Evolutionary conservation across 1,140 invertebrate genomes (phyloP), one percentile per base, ranked within the genome.

Genomic region (Drosophila micromelanica): DNA sequence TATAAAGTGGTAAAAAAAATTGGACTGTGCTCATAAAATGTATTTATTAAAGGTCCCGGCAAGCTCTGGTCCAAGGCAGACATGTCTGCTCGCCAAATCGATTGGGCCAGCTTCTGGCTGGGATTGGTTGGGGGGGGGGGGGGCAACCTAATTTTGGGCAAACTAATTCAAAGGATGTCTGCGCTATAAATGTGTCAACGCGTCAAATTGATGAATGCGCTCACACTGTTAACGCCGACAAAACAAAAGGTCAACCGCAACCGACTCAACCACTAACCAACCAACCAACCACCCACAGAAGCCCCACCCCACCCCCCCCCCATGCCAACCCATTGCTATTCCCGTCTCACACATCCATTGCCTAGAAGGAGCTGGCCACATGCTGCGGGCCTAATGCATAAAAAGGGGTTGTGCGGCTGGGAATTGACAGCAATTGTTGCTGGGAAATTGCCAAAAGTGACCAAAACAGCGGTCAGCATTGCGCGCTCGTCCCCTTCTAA

Each of bases 381-480:
- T 35, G 48, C 49, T 38, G 46, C 63, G 62, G 38, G 63, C 63
- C 15, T 46, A 67, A 73, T 67, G 69, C 27, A 51, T 65, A n/a
- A 20, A 46, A 67, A 73, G 48, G 81, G 80, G 81, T 77, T 62
- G 80, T 32, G 60, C 37, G 60, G 52, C 32, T 57, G 57, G 56
- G 65, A 78, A 76, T 76, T 76, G 65, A 75, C 72, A 73, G 74
- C 70, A 75, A 77, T 89, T 89, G 79, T 68, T 65, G 17, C n/a
- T n/a, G 79, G 79, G 76, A 89, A 89, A 89, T 89, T 89, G 85
- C 84, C 84, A 89, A 80, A 89, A 89, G 80, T 89, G 84, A 89
- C 84, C 80, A 85, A 73, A 82, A 73, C 76, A 73, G 75, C 71
- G 78, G 80, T 80, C 78, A 84, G 80, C 67, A 70, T 70, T 84